Evolutionary conservation across 2,797 vertebrate species (phyloP), one percentile per base, ranked within the genome.

Genomic region (Gephyroberyx darwinii): DNA sequence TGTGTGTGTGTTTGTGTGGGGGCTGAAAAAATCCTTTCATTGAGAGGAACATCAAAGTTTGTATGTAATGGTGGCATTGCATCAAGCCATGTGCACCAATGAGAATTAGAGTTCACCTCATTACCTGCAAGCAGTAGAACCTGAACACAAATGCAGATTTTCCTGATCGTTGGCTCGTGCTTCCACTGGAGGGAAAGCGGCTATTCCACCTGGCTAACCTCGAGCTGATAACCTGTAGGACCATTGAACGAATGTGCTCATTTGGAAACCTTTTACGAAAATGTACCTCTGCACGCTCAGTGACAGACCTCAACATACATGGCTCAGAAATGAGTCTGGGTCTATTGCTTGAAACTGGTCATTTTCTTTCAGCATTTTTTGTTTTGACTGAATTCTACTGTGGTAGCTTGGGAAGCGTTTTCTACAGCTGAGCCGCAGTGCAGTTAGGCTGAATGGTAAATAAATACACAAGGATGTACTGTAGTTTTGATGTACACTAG

Each of bases 91-190:
- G 69, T 84, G 70, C 65, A 79, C 65, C 70, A 56, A 7, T 72
- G 74, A 72, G 48, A 81, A 78, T 81, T 71, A 47, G 62, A 80
- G 67, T 63, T 48, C 55, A 72, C 65, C 74, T 84, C 80, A 80
- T 91, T 87, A 85, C 76, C 73, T 75, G 54, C 35, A 63, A 61
- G 64, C 37, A 37, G 52, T 56, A 51, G 60, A 80, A 60, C 56
- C 75, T 71, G 41, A 83, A 75, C 75, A 37, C 73, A 80, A 82
- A 88, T 69, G 74, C 60, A 31, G 66, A 72, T 81, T 83, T 89
- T 83, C 75, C 77, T 67, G 69, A 86, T 82, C 76, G 69, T 45
- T 69, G 66, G 48, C 20, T 75, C 53, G 31, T 12, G 62, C 56
- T 56, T 59, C 51, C 56, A 55, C 70, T 13, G 53, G 52, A 20